Base-by-base conservation (phyloP, 2,113 vertebrate species). In the Saiga tatarica region DNA sequence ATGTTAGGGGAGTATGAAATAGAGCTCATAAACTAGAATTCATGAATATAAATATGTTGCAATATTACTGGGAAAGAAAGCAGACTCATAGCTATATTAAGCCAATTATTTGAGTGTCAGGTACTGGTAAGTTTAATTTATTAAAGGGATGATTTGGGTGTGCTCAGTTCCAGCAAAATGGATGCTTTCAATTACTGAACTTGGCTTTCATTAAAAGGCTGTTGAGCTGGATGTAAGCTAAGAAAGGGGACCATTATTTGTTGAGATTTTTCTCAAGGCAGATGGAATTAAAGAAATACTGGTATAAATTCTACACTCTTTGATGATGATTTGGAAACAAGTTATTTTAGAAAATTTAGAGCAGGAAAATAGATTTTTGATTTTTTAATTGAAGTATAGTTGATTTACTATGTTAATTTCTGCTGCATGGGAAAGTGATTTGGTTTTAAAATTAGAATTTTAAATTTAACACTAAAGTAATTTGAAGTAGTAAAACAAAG, bases 321-420 rank as follows among this genome's bases (percentile, higher is more conserved):
- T 78, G 47, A 36, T 85, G 10, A 33, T 88, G 10, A 62, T 50
- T 45, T 79, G 52, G 10, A 91, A 83, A 87, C 76, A 81, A 33
- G 30, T 59, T 84, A 64, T 26, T 87, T 87, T 67, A 53, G 76
- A 94, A 91, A 96, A 64, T 87, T 92, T 94, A 92, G 53, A 95
- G 7, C 28, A 71, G 45, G 12, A 55, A 91, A 90, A 89, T 76
- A 53, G 2, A 74, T 91, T 83, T 87, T 91, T 59, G 50, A 93
- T 52, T 21, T 52, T 81, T 81, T 52, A 33, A 81, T 33, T 52
- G 45, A 81, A 50, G 45, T 33, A 52, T 33, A 81, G 78, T 81
- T 81, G 47, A 81, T 33, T 52, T 81, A 52, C 47, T 81, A 21
- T 81, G 78, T 81, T 52, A 52, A 81, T 33, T 81, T 52, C 78